Conservation (phyloP, 2,113 vertebrate species). For the Engystomops pustulosus region DNA sequence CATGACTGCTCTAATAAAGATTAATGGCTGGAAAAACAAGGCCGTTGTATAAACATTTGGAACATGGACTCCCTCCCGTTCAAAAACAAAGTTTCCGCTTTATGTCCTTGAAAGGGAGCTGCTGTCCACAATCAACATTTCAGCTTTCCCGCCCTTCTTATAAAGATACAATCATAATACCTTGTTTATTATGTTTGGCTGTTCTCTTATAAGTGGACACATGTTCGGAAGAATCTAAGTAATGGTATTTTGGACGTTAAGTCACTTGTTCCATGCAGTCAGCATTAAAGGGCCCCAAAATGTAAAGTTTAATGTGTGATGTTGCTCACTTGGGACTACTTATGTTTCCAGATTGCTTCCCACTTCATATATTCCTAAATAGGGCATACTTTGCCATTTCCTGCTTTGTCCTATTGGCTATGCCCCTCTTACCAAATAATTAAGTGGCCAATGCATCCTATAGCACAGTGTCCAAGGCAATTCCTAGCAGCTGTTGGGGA, state of each 20-base stretch:
- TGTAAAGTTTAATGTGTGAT: background rate
- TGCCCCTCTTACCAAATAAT: too few relatives aligned
- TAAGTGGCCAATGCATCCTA: too few relatives aligned
- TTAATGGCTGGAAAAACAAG: slow-evolving; percentile 53
- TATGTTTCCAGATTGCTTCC: too few relatives aligned
- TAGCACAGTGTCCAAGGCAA: too few relatives aligned
- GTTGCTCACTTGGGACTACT: too few relatives aligned
- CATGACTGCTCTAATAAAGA: slow-evolving; percentile 32
- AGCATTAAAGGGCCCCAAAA: background rate
- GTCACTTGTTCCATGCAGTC: background rate
- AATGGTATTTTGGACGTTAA: background rate
- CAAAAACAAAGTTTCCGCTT: slow-evolving; percentile 45
- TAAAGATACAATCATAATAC: slow-evolving; percentile 26
- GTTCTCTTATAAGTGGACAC: background rate
- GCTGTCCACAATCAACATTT: slow-evolving; percentile 40
- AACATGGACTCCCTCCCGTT: slow-evolving; percentile 35
- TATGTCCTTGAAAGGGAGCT: slow-evolving; percentile 32
- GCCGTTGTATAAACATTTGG: slow-evolving; percentile 36
- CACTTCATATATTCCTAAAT: too few relatives aligned
- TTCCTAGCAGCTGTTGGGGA: too few relatives aligned
- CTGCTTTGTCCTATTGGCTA: too few relatives aligned
- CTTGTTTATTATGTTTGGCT: slow-evolving; percentile 45
- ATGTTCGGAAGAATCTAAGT: background rate
- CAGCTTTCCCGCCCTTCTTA: slow-evolving; percentile 36
- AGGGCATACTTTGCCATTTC: too few relatives aligned